Base-by-base conservation (phyloP, 2,797 vertebrate genomes). In the Gouania willdenowi region DNA sequence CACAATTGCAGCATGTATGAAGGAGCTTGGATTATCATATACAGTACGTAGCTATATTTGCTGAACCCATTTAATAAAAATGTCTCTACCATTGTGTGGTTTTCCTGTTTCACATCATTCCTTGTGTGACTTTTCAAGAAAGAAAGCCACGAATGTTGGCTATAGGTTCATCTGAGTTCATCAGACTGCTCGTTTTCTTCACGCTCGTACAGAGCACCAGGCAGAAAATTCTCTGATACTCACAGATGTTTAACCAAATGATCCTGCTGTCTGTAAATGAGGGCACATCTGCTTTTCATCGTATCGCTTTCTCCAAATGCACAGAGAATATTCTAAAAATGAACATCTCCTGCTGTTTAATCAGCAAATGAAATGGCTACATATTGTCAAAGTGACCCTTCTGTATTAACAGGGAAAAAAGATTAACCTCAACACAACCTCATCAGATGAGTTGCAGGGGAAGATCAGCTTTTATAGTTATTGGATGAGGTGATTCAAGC, bases 81-180 rank as follows among this genome's bases (percentile, higher is more conserved):
- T n/a, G n/a, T n/a, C n/a, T n/a, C n/a, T n/a, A n/a, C n/a, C n/a
- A n/a, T n/a, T n/a, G n/a, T n/a, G n/a, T n/a, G n/a, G n/a, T n/a
- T n/a, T n/a, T n/a, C n/a, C n/a, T n/a, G n/a, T n/a, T n/a, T n/a
- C n/a, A n/a, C n/a, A n/a, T n/a, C n/a, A n/a, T n/a, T n/a, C n/a
- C n/a, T n/a, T n/a, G n/a, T n/a, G n/a, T n/a, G n/a, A n/a, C n/a
- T n/a, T n/a, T n/a, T n/a, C n/a, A n/a, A n/a, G n/a, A n/a, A n/a
- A 33, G 25, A 52, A 48, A 45, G 34, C 28, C 5, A 8, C 59
- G 52, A 57, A 49, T 47, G 24, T 39, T 44, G 2, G 44, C 52
- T 46, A 39, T 46, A 39, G 42, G 70, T 73, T 67, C 54, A 42
- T 30, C 53, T 73, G 71, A 63, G 64, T 71, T 62, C 71, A 69